Evolutionary conservation across 2,113 vertebrate genomes (phyloP), one percentile per base, ranked within the genome.

Genomic region (Argyrosomus japonicus): DNA sequence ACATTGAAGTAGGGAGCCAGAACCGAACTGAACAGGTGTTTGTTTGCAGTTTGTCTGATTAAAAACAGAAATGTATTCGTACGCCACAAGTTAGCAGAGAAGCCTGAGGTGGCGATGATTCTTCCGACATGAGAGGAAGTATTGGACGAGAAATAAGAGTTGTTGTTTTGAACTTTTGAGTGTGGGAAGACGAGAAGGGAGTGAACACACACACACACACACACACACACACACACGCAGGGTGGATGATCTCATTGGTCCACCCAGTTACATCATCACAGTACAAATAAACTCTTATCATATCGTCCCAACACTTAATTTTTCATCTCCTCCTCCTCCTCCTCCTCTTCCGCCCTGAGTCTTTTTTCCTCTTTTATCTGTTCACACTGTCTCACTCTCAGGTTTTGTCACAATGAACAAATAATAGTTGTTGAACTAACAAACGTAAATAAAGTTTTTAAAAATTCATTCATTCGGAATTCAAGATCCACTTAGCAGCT

Each of bases 181-280:
- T 61, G 70, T 84, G 81, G 72, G 84, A 78, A 69, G 56, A 84
- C 13, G 40, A 72, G 27, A 61, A 51, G 63, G 77, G 79, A 84
- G 70, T 73, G 51, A 63, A 29, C 29, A 29, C 21, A 47, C 68
- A 60, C 60, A 36, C 18, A n/a, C 58, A 15, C 54, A 23, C 75
- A 72, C 68, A 75, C 77, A 81, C 84, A 63, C 60, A 69, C 23
- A 70, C n/a, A 83, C 6, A 36, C 0, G 5, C 77, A 78, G 23
- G 56, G 19, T 27, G 36, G 68, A 90, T 92, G 89, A 92, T 58
- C 69, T 92, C 91, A 92, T 67, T 40, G 83, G 13, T 70, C 82
- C 90, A 74, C 87, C 75, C 86, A 18, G 43, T 89, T 80, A 82
- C 68, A 69, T 87, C 83, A 71, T 63, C 62, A 48, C 62, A 51